A percentile compares a stretch with the other conserved stretches of the same genome.
phyloP scores from a whole-genome alignment of 2,888 invertebrate genomes.

The Cotesia congregata region DNA sequence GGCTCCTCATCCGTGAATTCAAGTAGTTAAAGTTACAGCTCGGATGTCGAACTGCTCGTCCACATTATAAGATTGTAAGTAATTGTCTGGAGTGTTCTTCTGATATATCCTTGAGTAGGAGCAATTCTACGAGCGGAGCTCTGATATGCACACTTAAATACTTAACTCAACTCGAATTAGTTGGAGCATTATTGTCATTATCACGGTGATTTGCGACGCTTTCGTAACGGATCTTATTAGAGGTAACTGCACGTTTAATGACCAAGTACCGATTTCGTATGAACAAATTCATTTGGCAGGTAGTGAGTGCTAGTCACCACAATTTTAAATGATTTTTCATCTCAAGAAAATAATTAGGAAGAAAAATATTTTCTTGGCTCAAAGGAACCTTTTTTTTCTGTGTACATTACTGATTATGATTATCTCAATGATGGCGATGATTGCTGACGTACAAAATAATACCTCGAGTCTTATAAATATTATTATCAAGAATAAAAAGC shows the following conservation, averaged over 20 bases:
- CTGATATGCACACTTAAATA: background rate
- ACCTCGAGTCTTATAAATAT: constrained; percentile 28
- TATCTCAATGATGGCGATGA: background rate
- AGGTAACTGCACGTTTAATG: background rate
- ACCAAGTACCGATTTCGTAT: background rate
- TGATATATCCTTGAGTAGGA: background rate
- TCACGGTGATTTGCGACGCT: background rate
- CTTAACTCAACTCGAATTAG: background rate
- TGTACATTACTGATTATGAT: too few relatives aligned
- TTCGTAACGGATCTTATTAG: background rate
- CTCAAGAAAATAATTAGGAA: too few relatives aligned
- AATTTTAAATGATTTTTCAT: background rate
- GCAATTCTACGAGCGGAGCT: background rate
- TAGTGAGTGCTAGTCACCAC: background rate
- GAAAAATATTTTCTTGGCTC: too few relatives aligned
- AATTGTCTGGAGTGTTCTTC: background rate
- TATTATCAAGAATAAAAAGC: constrained; percentile 37
- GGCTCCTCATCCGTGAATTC: background rate
- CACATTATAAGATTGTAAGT: background rate
- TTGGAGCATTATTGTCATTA: background rate
- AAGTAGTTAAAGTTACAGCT: background rate
- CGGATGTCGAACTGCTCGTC: background rate
- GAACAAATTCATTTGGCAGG: constrained; percentile 6
- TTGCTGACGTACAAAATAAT: constrained; percentile 28
- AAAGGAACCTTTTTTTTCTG: too few relatives aligned